Evolutionary conservation across 1,140 invertebrate species (phyloP).

Genomic region (Dreissena rostriformis): DNA sequence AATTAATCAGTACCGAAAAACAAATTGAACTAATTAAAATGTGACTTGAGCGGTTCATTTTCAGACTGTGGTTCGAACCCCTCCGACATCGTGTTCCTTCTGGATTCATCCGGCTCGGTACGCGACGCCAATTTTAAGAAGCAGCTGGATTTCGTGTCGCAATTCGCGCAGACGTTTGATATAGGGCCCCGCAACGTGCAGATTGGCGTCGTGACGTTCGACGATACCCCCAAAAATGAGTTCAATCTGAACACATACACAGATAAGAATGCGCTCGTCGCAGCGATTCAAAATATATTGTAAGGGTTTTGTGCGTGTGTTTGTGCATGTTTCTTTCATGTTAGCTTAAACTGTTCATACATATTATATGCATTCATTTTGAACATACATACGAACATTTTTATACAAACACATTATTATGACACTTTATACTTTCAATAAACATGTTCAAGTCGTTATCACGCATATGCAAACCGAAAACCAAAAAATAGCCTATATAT

Average conservation of each 20-base stretch:
- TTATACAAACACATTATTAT: too few species aligned
- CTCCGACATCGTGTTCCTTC: slow-evolving; percentile 72
- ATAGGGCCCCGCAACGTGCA: slow-evolving; percentile 58
- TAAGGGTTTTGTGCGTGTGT: slow-evolving; percentile 42
- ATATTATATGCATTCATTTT: too few species aligned
- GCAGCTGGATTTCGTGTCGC: slow-evolving; percentile 65
- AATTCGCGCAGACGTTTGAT: slow-evolving; percentile 62
- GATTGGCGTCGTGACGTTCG: slow-evolving; percentile 68
- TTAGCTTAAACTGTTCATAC: too few species aligned
- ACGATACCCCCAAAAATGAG: slow-evolving; percentile 59
- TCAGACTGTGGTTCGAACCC: slow-evolving; percentile 66
- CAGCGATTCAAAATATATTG: slow-evolving; percentile 64
- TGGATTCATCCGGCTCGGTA: slow-evolving; percentile 70
- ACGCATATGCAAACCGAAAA: too few species aligned
- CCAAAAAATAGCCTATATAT: too few species aligned
- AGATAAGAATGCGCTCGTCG: slow-evolving; percentile 54
- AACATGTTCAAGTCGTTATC: too few species aligned
- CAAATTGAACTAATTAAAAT: background rate
- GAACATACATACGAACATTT: too few species aligned
- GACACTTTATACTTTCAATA: too few species aligned
- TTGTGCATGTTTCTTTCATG: too few species aligned
- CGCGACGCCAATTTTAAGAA: slow-evolving; percentile 64
- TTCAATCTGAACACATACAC: slow-evolving; percentile 69
- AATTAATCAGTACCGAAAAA: too few species aligned
- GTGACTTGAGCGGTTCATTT: background rate